Conservation (phyloP, 2,113 vertebrate genomes). For the Pluvialis apricaria region DNA sequence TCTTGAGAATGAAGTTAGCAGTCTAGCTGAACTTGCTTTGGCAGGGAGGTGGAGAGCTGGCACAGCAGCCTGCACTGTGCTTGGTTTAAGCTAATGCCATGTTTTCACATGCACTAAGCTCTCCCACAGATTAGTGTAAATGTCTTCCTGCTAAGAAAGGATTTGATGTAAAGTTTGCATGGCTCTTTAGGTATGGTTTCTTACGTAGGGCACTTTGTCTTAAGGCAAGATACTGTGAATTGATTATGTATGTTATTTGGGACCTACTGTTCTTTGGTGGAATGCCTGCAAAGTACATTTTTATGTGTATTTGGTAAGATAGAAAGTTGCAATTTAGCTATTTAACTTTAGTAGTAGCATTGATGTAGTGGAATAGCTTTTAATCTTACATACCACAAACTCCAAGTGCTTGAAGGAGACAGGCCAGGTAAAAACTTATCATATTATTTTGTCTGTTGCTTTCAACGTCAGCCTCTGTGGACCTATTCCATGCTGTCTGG, state of each 20-base stretch:
- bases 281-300: constrained; percentile 7
- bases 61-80: not conserved
- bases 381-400: not conserved
- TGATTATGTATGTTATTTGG: not conserved
- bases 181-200: constrained; percentile 3
- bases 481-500: not conserved
- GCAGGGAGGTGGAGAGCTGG: not conserved
- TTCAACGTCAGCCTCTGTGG: not conserved
- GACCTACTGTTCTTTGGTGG: constrained; percentile 3
- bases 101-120: not conserved
- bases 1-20: not conserved
- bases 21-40: not conserved
- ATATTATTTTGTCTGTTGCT: not conserved
- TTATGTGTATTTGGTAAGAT: constrained; percentile 14
- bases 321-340: constrained; percentile 5
- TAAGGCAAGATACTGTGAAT: constrained; percentile 55
- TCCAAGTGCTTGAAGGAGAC: not conserved
- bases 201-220: constrained; percentile 37
- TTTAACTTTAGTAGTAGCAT: constrained; percentile 29
- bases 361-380: not conserved
- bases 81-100: not conserved
- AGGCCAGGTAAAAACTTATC: not conserved
- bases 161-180: not conserved
- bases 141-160: not conserved
- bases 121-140: not conserved